These are phyloP conservation scores for Gryon sp. DNA, from an alignment of 1,140 invertebrate genomes.

Conservation along the genomic window DNA sequence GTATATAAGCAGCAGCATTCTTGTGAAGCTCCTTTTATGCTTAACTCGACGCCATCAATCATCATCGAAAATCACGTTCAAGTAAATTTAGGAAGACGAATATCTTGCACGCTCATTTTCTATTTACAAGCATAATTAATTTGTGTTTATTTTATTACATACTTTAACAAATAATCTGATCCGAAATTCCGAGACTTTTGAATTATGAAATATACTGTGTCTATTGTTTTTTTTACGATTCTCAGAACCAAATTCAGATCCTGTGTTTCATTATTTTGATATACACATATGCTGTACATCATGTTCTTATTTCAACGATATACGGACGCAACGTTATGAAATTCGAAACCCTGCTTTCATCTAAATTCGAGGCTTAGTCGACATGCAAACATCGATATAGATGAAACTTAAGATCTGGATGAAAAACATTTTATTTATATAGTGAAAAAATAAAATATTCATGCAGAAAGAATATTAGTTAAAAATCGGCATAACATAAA, in stretches of 20 bases:
- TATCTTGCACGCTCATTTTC: background rate
- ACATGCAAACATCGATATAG: constrained; percentile 21
- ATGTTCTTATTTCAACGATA: constrained; percentile 34
- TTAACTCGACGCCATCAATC: constrained; percentile 11
- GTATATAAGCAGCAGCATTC: constrained; percentile 1
- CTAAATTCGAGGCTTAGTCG: constrained; percentile 16
- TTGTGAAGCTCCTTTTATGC: background rate
- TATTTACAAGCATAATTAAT: background rate
- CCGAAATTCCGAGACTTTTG: too few relatives aligned
- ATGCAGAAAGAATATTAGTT: too few relatives aligned
- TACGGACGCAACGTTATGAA: constrained; percentile 42
- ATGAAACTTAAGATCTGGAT: constrained; percentile 46
- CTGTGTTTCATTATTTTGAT: constrained; percentile 41
- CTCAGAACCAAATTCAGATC: constrained; percentile 12
- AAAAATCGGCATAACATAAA: too few relatives aligned
- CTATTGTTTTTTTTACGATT: constrained; percentile 29
- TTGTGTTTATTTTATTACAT: too few relatives aligned
- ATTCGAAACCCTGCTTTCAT: constrained; percentile 42
- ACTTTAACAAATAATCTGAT: too few relatives aligned
- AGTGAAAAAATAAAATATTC: too few relatives aligned
- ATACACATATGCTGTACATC: constrained; percentile 42
- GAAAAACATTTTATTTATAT: too few relatives aligned
- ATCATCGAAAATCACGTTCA: constrained; percentile 3
- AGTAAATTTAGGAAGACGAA: constrained; percentile 3
- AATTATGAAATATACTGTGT: constrained; percentile 10